Conservation (phyloP, 2,113 vertebrate species). For the Leptosomus discolor region DNA sequence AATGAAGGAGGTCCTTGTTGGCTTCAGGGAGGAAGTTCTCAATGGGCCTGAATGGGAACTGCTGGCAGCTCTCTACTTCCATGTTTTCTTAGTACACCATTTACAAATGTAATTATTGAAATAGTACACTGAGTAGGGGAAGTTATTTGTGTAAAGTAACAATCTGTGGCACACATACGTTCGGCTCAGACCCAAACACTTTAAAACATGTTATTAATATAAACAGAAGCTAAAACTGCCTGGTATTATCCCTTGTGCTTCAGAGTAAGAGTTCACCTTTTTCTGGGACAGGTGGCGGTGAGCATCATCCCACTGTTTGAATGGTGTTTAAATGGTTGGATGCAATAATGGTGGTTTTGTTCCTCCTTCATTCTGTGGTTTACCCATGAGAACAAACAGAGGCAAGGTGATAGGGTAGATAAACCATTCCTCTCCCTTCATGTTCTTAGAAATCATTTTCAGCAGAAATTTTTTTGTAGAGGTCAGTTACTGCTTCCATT, state of each 20-base stretch:
- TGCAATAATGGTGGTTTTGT: background rate
- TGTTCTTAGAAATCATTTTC: background rate
- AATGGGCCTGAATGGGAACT: background rate
- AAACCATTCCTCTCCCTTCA: background rate
- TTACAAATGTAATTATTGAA: background rate
- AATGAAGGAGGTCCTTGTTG: background rate
- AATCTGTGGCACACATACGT: background rate
- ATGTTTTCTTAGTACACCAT: background rate
- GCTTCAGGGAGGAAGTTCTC: background rate
- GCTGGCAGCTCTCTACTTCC: background rate
- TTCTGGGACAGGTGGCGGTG: background rate
- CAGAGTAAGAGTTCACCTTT: background rate
- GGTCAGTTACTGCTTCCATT: background rate
- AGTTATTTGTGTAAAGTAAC: background rate
- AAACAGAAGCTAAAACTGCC: background rate
- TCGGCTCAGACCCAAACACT: background rate
- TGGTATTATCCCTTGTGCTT: background rate
- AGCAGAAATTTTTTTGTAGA: background rate
- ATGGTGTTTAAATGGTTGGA: background rate
- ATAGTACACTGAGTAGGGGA: background rate
- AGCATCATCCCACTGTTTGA: background rate
- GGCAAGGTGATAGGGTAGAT: background rate
- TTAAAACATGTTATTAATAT: background rate
- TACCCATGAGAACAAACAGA: background rate
- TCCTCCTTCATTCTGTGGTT: background rate